Conservation (phyloP, 2,888 invertebrate species). For the Alentia gelatinosa region DNA sequence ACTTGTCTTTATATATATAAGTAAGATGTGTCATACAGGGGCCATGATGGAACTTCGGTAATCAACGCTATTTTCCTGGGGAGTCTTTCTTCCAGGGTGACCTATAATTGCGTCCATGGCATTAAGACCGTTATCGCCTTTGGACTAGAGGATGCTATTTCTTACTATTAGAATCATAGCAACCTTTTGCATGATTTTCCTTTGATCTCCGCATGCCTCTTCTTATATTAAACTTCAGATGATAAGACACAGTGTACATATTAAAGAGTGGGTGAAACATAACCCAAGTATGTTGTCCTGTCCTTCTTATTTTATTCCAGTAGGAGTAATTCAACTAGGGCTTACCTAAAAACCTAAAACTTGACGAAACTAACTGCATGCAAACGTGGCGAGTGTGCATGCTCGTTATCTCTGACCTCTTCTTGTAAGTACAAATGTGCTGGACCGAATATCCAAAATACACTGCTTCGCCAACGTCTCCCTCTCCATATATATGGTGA, state of each 20-base stretch:
- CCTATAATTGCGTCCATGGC: background rate
- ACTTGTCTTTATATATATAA: background rate
- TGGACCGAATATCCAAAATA: background rate
- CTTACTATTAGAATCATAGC: background rate
- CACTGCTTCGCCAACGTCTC: slow-evolving; percentile 25
- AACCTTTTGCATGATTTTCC: background rate
- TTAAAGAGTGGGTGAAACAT: background rate
- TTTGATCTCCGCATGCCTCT: background rate
- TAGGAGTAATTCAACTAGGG: no score
- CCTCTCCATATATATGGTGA: slow-evolving; percentile 38
- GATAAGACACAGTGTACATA: background rate
- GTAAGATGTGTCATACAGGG: background rate
- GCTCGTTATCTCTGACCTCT: background rate
- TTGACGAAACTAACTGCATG: background rate
- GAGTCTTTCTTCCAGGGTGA: background rate
- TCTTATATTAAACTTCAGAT: background rate
- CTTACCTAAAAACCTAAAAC: no score
- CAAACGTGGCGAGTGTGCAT: background rate
- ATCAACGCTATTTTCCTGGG: background rate
- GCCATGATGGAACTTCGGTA: background rate
- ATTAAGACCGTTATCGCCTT: background rate
- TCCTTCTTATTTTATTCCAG: background rate
- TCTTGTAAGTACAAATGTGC: slow-evolving; percentile 5
- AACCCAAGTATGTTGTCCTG: background rate
- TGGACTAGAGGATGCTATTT: background rate